phyloP scores from a whole-genome alignment of 2,113 vertebrate species.

The Nipponia nippon region DNA sequence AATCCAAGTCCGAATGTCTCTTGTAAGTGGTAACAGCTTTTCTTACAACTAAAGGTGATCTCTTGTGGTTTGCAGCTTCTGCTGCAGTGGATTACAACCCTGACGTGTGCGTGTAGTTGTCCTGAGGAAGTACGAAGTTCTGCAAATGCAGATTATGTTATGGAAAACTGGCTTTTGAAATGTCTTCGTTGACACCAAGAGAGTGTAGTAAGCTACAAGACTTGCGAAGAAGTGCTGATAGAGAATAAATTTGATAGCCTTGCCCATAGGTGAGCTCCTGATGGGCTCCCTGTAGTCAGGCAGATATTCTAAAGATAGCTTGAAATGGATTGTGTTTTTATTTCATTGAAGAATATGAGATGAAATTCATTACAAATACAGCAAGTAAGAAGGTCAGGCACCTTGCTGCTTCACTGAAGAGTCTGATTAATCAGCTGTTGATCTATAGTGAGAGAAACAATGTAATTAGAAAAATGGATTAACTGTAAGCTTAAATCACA shows the following conservation, averaged over 20 bases:
- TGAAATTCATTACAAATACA: not conserved
- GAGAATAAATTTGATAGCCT: not conserved
- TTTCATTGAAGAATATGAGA: not conserved
- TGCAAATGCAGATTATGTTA: not conserved
- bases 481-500: constrained; percentile 8
- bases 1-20: not conserved
- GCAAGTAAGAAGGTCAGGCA: not conserved
- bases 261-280: not conserved
- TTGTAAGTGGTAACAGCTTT: not conserved
- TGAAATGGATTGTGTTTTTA: not conserved
- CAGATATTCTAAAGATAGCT: not conserved
- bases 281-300: not conserved
- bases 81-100: not conserved
- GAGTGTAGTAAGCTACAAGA: not conserved
- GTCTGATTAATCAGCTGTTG: constrained; percentile 46
- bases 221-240: not conserved
- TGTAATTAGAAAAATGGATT: constrained; percentile 52
- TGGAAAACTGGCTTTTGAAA: not conserved
- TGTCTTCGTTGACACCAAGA: not conserved
- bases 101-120: not conserved
- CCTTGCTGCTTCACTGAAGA: not conserved
- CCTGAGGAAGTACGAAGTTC: not conserved
- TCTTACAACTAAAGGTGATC: not conserved
- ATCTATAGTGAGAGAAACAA: constrained; percentile 23
- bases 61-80: not conserved